Percentiles rank a stretch among this genome's conserved stretches.
These are phyloP conservation scores for Tenthredo distinguenda DNA, from an alignment of 2,888 invertebrate genomes.

Conservation along the genomic window DNA sequence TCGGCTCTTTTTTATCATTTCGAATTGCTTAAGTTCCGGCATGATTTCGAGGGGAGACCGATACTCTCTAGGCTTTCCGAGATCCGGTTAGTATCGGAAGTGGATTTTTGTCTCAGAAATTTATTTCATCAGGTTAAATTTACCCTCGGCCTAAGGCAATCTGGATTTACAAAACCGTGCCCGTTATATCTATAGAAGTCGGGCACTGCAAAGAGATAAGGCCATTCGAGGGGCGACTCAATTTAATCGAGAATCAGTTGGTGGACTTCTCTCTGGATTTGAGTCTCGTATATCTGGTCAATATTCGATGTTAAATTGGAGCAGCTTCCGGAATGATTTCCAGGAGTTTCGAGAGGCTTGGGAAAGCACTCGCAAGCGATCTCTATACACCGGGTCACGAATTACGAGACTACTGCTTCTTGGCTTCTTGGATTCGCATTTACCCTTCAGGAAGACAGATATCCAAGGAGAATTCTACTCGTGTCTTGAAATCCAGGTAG, in stretches of 20 bases:
- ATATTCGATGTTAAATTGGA: constrained; percentile 2
- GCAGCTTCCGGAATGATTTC: background rate
- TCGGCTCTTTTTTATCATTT: background rate
- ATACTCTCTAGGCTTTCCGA: background rate
- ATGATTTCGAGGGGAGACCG: background rate
- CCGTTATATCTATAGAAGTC: background rate
- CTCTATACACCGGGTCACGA: background rate
- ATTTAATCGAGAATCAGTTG: background rate
- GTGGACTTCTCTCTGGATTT: background rate
- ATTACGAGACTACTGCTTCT: background rate
- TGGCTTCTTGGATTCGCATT: background rate
- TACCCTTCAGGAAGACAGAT: background rate
- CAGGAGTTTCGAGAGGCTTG: background rate
- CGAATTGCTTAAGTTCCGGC: background rate
- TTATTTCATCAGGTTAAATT: background rate
- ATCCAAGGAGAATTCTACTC: background rate
- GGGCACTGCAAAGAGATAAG: background rate
- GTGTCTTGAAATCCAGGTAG: background rate
- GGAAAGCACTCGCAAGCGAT: background rate
- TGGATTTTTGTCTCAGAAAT: background rate
- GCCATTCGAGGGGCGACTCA: background rate
- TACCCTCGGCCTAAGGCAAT: background rate
- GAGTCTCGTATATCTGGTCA: background rate
- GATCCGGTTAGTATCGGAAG: background rate
- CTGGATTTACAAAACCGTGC: background rate